phyloP scores from a whole-genome alignment of 92 coral and sea anemone species.

The Palythoa heliodiscus region DNA sequence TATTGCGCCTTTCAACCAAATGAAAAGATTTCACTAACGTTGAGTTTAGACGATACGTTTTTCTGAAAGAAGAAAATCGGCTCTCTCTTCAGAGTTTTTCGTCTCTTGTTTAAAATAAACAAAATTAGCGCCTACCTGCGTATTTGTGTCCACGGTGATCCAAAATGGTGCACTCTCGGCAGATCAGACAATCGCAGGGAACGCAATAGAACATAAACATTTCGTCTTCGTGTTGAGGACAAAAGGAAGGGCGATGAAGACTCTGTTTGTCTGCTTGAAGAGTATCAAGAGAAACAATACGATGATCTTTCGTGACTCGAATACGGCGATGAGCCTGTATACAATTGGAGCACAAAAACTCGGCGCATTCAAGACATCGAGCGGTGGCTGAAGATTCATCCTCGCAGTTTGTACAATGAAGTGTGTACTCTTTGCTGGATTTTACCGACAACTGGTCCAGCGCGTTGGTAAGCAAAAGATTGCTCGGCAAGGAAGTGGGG shows the following conservation, averaged over 20 bases:
- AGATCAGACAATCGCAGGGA: slow-evolving; percentile 80
- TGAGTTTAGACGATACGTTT: background rate
- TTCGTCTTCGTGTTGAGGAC: slow-evolving; percentile 79
- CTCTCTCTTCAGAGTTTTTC: background rate
- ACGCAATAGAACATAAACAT: slow-evolving; percentile 84
- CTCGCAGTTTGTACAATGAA: slow-evolving; percentile 90
- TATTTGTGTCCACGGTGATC: slow-evolving; percentile 90
- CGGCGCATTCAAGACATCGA: slow-evolving; percentile 93
- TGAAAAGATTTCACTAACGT: background rate
- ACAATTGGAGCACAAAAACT: slow-evolving; percentile 87
- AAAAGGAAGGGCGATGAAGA: slow-evolving; percentile 85
- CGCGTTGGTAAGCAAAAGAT: slow-evolving; percentile 84
- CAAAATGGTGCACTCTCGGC: slow-evolving; percentile 89
- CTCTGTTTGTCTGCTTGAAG: slow-evolving; percentile 90
- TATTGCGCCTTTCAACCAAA: background rate
- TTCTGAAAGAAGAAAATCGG: background rate
- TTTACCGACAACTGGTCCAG: slow-evolving; percentile 89
- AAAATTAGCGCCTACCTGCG: slow-evolving; percentile 59
- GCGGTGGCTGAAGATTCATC: slow-evolving; percentile 85
- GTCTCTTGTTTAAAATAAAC: background rate
- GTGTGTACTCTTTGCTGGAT: slow-evolving; percentile 85
- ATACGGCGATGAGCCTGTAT: slow-evolving; percentile 89
- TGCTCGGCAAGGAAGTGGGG: slow-evolving; percentile 60
- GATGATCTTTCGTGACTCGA: slow-evolving; percentile 88
- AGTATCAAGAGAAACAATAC: slow-evolving; percentile 85